Percentiles rank a stretch among this genome's conserved stretches.
phyloP scores from a whole-genome alignment of 2,113 vertebrate species.

The Chaenogobius annularis region DNA sequence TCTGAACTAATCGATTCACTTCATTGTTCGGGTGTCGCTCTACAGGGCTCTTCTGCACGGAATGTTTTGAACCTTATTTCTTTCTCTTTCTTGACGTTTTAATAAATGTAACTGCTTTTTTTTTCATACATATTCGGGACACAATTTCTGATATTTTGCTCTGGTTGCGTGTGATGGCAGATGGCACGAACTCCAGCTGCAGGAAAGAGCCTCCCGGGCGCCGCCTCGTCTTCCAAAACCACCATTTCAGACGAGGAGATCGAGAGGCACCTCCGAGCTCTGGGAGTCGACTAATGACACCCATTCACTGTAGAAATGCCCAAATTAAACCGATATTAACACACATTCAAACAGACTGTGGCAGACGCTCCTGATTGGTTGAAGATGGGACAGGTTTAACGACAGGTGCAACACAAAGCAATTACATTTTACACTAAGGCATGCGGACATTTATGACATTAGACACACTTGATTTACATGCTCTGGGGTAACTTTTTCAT shows the following conservation, averaged over 20 bases:
- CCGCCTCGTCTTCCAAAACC: constrained; percentile 80
- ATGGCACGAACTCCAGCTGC: constrained; percentile 94
- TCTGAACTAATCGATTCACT: neutral
- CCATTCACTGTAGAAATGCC: constrained; percentile 15
- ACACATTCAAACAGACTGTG: constrained; percentile 39
- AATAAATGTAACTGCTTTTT: neutral
- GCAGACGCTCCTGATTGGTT: constrained; percentile 21
- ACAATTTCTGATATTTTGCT: neutral
- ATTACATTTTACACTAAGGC: constrained; percentile 14
- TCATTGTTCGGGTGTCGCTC: neutral
- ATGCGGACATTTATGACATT: constrained; percentile 19
- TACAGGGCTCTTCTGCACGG: neutral
- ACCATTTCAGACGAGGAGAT: constrained; percentile 96
- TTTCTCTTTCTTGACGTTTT: neutral
- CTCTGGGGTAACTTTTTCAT: constrained; percentile 38
- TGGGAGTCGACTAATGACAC: constrained; percentile 88
- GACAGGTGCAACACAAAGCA: constrained; percentile 2
- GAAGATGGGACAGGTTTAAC: constrained; percentile 24
- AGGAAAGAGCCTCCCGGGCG: constrained; percentile 83
- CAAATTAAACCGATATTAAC: constrained; percentile 28
- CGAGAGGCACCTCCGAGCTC: constrained; percentile 92
- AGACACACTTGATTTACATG: constrained; percentile 34
- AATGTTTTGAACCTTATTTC: neutral
- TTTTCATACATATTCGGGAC: neutral
- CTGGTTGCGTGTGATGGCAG: constrained; percentile 66